These are phyloP conservation scores for Atta cephalotes DNA, from an alignment of 1,140 invertebrate species.

Conservation along the genomic window DNA sequence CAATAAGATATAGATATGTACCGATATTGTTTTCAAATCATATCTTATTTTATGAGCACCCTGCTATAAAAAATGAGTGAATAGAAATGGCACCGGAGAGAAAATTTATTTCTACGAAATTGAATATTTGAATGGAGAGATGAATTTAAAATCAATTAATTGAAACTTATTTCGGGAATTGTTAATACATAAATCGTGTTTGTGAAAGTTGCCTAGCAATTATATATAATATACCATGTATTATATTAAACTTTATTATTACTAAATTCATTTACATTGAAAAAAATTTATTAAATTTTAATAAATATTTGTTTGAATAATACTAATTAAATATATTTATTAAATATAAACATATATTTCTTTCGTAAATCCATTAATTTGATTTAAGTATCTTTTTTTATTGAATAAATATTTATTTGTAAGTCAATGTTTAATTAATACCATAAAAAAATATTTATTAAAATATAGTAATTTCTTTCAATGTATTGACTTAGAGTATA, in stretches of 20 bases:
- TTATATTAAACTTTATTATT: too few relatives aligned
- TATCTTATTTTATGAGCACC: not conserved
- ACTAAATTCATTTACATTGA: too few relatives aligned
- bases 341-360: too few relatives aligned
- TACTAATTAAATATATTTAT: too few relatives aligned
- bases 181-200: not conserved
- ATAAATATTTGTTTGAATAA: too few relatives aligned
- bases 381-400: too few relatives aligned
- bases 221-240: not conserved
- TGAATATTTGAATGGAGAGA: not conserved
- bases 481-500: not conserved
- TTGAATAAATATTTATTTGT: too few relatives aligned
- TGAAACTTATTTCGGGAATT: not conserved
- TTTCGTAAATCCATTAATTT: too few relatives aligned
- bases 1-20: constrained; percentile 11
- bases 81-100: not conserved
- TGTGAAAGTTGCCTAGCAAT: not conserved
- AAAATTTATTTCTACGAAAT: constrained; percentile 15
- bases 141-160: not conserved
- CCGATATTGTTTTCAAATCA: constrained; percentile 1
- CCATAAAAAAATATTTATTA: not conserved
- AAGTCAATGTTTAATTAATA: too few relatives aligned
- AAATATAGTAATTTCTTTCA: too few relatives aligned
- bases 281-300: too few relatives aligned
- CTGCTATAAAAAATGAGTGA: constrained; percentile 3